These are phyloP conservation scores for Heliconius hermathena DNA, from an alignment of 1,140 invertebrate species.

Conservation along the genomic window DNA sequence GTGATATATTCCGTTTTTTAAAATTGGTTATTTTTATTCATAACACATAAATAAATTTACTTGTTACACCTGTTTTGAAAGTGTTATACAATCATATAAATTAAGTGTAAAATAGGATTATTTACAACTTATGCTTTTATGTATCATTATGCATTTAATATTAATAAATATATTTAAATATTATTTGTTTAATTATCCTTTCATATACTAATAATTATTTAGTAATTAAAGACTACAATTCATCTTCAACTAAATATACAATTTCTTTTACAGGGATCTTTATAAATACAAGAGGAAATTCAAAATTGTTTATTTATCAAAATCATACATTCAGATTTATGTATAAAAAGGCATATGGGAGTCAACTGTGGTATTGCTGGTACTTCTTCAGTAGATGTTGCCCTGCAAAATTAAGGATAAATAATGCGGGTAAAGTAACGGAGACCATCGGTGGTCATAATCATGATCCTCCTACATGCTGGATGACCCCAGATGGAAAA, in stretches of 20 bases:
- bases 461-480: constrained; percentile 74
- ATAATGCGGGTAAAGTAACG: constrained; percentile 72
- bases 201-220: constrained; percentile 21
- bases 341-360: constrained; percentile 78
- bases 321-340: constrained; percentile 79
- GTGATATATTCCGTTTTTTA: neutral
- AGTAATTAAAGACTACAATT: neutral
- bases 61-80: constrained; percentile 19
- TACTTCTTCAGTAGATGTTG: constrained; percentile 77
- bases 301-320: constrained; percentile 76
- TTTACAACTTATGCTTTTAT: neutral
- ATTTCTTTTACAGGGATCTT: constrained; percentile 71
- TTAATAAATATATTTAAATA: constrained; percentile 36
- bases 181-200: constrained; percentile 52
- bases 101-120: neutral
- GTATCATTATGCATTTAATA: neutral
- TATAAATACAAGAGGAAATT: constrained; percentile 78
- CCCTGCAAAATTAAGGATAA: constrained; percentile 72
- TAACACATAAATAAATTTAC: neutral
- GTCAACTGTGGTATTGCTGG: constrained; percentile 78
- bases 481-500: constrained; percentile 77
- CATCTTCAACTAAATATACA: constrained; percentile 37
- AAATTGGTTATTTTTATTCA: neutral
- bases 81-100: constrained; percentile 15
- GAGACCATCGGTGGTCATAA: constrained; percentile 73